phyloP scores from a whole-genome alignment of 2,888 invertebrate genomes.

The Macroteleia sp. region DNA sequence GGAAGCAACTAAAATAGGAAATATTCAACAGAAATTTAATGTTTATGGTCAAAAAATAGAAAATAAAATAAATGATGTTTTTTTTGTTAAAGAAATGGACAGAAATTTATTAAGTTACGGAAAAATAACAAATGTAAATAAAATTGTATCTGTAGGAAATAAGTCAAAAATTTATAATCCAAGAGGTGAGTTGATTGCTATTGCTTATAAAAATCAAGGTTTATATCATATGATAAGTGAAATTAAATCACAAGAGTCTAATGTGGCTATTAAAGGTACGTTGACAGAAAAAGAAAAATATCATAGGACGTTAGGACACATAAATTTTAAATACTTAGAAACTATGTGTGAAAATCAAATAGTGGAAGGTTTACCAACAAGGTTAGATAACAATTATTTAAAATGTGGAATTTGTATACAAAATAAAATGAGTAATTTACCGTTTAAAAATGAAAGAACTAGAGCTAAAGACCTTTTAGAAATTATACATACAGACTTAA shows the following conservation, averaged over 20 bases:
- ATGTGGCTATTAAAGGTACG: neutral
- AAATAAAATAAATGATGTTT: neutral
- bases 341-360: no score
- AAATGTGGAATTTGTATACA: neutral
- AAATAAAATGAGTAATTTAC: neutral
- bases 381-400: no score
- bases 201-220: neutral
- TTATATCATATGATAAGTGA: neutral
- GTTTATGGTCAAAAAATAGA: neutral
- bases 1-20: neutral
- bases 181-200: neutral
- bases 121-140: neutral
- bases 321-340: no score
- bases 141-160: neutral
- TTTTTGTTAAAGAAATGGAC: neutral
- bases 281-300: neutral
- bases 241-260: neutral
- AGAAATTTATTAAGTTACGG: neutral
- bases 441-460: neutral
- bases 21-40: neutral
- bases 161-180: neutral
- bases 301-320: no score
- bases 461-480: neutral
- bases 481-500: neutral
- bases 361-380: no score